A percentile compares a stretch with the other conserved stretches of the same genome.
Evolutionary conservation across 2,797 vertebrate species (phyloP).

Genomic region (Sebastolobus altivelis): DNA sequence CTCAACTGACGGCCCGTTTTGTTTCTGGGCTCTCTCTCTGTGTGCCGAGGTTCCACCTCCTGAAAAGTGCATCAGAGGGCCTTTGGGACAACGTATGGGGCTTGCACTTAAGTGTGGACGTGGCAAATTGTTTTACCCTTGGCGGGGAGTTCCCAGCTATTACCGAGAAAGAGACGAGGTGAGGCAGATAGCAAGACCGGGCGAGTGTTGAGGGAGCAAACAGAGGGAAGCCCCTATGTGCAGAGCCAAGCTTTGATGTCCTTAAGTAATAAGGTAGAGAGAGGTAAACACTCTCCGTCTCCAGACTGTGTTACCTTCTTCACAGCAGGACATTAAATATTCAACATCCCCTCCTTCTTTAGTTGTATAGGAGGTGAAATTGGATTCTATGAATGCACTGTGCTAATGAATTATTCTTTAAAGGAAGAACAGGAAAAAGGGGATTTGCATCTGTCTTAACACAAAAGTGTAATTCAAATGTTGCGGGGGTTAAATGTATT

Average conservation of each 20-base stretch:
- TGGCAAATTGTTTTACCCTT: slow-evolving; percentile 63
- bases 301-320: slow-evolving; percentile 51
- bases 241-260: slow-evolving; percentile 66
- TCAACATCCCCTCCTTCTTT: slow-evolving; percentile 51
- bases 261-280: slow-evolving; percentile 64
- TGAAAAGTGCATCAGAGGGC: slow-evolving; percentile 46
- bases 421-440: slow-evolving; percentile 29
- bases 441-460: slow-evolving; percentile 37
- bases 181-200: slow-evolving; percentile 49
- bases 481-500: slow-evolving; percentile 73
- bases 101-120: slow-evolving; percentile 50
- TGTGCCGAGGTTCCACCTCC: slow-evolving; percentile 50
- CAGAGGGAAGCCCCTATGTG: slow-evolving; percentile 47
- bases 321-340: slow-evolving; percentile 64
- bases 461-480: slow-evolving; percentile 58
- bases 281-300: slow-evolving; percentile 61
- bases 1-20: slow-evolving; percentile 66
- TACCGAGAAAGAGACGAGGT: slow-evolving; percentile 47
- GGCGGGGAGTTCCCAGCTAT: slow-evolving; percentile 55
- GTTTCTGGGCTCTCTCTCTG: slow-evolving; percentile 43
- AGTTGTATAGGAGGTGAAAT: slow-evolving; percentile 47
- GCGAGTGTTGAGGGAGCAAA: slow-evolving; percentile 57
- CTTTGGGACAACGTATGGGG: slow-evolving; percentile 21
- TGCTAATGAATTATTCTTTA: slow-evolving; percentile 44
- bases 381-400: slow-evolving; percentile 46